Evolutionary conservation across 2,888 invertebrate genomes (phyloP).

Genomic region (Cryptus armator): DNA sequence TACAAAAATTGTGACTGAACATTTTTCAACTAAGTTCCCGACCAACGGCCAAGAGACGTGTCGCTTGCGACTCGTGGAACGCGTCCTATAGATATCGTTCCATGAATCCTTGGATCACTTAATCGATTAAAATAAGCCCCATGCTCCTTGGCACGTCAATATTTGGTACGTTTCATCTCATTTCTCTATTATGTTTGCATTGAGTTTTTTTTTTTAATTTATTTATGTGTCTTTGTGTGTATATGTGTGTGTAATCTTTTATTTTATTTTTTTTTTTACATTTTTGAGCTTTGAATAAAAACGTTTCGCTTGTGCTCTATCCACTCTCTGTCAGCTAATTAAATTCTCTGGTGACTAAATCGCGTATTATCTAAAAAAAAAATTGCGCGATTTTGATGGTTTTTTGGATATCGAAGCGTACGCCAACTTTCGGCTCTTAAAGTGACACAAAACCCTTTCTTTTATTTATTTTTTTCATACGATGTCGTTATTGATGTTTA

Average conservation of each 20-base stretch:
- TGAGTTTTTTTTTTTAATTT: conserved; percentile 3
- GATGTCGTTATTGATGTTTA: not conserved
- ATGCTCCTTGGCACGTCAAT: conserved; percentile 70
- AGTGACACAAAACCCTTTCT: not conserved
- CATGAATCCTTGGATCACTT: conserved; percentile 9
- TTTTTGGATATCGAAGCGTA: not conserved
- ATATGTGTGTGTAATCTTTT: conserved; percentile 3
- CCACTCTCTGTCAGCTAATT: conserved; percentile 12
- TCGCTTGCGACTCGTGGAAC: not conserved
- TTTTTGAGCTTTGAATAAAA: conserved; percentile 25
- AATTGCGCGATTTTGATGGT: not conserved
- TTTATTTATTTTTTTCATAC: not conserved
- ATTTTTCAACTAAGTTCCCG: conserved; percentile 19
- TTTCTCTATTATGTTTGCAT: conserved; percentile 41
- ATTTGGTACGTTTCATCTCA: conserved; percentile 67
- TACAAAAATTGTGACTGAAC: conserved; percentile 27
- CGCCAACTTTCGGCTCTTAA: not conserved
- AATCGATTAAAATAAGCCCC: conserved; percentile 52
- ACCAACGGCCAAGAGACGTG: conserved; percentile 18
- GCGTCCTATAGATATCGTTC: conserved; percentile 14
- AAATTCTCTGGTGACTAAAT: conserved; percentile 16
- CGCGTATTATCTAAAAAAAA: not conserved
- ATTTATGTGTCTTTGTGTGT: not conserved
- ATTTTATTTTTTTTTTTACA: not conserved
- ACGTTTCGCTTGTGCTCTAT: conserved; percentile 17